A percentile compares a stretch with the other conserved stretches of the same genome.
Evolutionary conservation across 37 sponge, comb jelly and placozoan genomes (phyloP).

Genomic region (Haliclona indistincta): DNA sequence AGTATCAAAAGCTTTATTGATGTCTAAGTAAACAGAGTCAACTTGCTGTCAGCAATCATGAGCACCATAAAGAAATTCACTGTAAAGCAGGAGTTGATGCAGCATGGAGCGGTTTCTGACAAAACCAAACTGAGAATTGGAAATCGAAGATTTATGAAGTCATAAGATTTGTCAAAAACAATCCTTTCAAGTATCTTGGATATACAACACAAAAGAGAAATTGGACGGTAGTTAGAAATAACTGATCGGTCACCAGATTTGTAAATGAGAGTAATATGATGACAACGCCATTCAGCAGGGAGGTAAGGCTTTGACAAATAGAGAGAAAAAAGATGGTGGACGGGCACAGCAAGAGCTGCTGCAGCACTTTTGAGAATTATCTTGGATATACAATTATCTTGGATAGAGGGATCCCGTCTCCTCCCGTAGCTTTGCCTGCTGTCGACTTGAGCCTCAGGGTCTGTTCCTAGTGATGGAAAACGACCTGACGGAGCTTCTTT

Average conservation of each 20-base stretch:
- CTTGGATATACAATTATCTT: too few relatives aligned
- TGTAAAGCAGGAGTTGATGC: constrained; percentile 7
- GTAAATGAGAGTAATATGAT: constrained; percentile 22
- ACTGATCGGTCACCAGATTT: constrained; percentile 19
- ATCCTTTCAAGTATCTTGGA: constrained; percentile 30
- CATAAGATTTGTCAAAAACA: not conserved
- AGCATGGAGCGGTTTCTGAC: not conserved
- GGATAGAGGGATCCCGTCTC: too few relatives aligned
- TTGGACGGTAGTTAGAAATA: constrained; percentile 28
- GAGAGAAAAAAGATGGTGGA: not conserved
- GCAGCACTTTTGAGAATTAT: too few relatives aligned
- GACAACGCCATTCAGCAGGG: constrained; percentile 26
- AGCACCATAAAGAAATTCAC: too few relatives aligned
- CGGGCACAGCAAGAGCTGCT: too few relatives aligned
- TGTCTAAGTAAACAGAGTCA: constrained; percentile 13
- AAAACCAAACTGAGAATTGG: constrained; percentile 29
- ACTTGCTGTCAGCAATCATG: too few relatives aligned
- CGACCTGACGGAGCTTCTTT: too few relatives aligned
- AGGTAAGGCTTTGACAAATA: not conserved
- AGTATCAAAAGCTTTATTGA: constrained; percentile 29
- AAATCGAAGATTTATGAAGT: not conserved
- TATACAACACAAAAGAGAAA: constrained; percentile 5
- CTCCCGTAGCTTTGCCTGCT: too few relatives aligned
- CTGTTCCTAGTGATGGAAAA: too few relatives aligned
- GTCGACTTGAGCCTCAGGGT: too few relatives aligned